phyloP scores from a whole-genome alignment of 2,888 invertebrate species.

The Helicoverpa assulta region DNA sequence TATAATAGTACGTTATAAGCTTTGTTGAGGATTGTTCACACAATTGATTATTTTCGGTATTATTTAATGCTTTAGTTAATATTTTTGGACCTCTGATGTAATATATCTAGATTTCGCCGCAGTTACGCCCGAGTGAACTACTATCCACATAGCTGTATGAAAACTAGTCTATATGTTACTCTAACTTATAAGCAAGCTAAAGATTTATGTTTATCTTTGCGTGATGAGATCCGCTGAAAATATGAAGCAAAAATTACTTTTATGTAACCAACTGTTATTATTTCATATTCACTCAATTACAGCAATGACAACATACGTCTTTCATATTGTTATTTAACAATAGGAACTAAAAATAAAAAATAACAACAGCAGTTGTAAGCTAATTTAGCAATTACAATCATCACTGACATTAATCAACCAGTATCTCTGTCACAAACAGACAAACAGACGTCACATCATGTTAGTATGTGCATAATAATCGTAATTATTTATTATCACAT shows the following conservation, averaged over 20 bases:
- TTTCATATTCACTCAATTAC: neutral
- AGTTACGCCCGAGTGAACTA: too few species aligned
- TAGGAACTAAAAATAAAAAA: conserved; percentile 18
- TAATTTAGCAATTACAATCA: conserved; percentile 2
- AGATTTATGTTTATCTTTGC: too few species aligned
- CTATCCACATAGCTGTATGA: too few species aligned
- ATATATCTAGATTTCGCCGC: too few species aligned
- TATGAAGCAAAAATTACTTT: too few species aligned
- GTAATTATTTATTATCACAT: conserved; percentile 16
- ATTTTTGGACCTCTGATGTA: too few species aligned
- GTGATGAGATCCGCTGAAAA: too few species aligned
- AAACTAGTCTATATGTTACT: too few species aligned
- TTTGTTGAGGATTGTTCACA: neutral
- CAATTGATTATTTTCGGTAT: too few species aligned
- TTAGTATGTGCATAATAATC: conserved; percentile 18
- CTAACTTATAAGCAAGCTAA: too few species aligned
- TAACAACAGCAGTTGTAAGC: neutral
- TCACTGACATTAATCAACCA: neutral
- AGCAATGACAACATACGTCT: neutral
- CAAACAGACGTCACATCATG: conserved; percentile 5
- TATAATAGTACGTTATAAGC: neutral
- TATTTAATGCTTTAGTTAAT: too few species aligned
- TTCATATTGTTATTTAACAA: conserved; percentile 7
- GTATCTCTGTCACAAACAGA: conserved; percentile 16
- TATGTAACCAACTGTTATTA: too few species aligned